Percentiles rank a stretch among this genome's conserved stretches.
Evolutionary conservation across 2,888 invertebrate genomes (phyloP).

Genomic region (Bruchidius siliquastri): DNA sequence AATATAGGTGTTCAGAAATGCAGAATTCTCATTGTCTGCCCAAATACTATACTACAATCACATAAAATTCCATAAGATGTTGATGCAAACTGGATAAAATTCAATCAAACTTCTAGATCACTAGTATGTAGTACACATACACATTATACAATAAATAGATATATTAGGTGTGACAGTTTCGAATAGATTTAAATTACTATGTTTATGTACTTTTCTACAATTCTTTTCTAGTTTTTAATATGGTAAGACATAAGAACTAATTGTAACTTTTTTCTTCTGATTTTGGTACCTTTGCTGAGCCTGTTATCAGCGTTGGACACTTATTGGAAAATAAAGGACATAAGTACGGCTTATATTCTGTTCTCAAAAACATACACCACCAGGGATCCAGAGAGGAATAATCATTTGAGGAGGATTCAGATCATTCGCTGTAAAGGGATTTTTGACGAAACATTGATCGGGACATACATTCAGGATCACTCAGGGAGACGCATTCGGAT

Average conservation of each 20-base stretch:
- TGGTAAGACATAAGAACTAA: constrained; percentile 21
- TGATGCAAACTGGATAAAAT: too few relatives aligned
- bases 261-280: constrained; percentile 24
- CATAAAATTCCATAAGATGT: too few relatives aligned
- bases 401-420: background rate
- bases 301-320: constrained; percentile 33
- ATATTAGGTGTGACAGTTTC: background rate
- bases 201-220: background rate
- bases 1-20: too few relatives aligned
- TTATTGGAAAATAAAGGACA: constrained; percentile 28
- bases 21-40: too few relatives aligned
- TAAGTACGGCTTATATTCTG: constrained; percentile 19
- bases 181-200: background rate
- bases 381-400: constrained; percentile 19
- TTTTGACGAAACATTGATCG: background rate
- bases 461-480: background rate
- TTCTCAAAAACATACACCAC: constrained; percentile 14
- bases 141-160: background rate
- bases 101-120: too few relatives aligned
- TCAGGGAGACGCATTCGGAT: background rate
- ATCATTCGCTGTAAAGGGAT: background rate
- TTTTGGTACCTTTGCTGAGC: constrained; percentile 32
- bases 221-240: background rate
- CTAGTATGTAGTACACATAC: background rate
- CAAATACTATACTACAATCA: too few relatives aligned